These are phyloP conservation scores for Osedax frankpressi DNA, from an alignment of 2,888 invertebrate species.

Conservation along the genomic window DNA sequence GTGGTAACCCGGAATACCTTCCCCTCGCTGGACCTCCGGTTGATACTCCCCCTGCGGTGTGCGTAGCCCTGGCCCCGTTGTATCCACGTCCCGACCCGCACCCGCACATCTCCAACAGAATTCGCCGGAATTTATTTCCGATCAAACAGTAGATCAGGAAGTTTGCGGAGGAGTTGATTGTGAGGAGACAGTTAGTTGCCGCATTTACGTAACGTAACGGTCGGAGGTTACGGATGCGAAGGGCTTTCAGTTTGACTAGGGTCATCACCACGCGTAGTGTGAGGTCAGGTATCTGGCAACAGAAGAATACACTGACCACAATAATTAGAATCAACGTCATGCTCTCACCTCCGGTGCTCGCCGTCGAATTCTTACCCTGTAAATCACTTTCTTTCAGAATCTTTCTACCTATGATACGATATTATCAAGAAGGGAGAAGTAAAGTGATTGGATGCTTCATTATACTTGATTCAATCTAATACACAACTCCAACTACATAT, in stretches of 20 bases:
- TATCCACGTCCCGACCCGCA: neutral
- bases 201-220: slow-evolving; percentile 12
- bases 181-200: slow-evolving; percentile 19
- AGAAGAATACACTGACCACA: slow-evolving; percentile 26
- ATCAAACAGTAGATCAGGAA: slow-evolving; percentile 28
- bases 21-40: too few species aligned
- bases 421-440: too few species aligned
- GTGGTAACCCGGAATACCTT: too few species aligned
- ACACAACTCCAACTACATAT: too few species aligned
- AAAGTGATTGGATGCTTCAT: too few species aligned
- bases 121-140: slow-evolving; percentile 27
- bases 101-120: slow-evolving; percentile 23
- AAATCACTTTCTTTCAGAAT: neutral
- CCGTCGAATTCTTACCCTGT: neutral
- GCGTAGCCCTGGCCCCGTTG: too few species aligned
- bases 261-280: slow-evolving; percentile 19
- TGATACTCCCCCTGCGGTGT: too few species aligned
- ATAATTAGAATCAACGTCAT: slow-evolving; percentile 26
- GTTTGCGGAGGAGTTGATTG: slow-evolving; percentile 27
- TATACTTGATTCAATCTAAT: too few species aligned
- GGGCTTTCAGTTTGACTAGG: neutral
- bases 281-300: slow-evolving; percentile 26
- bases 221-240: neutral
- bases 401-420: too few species aligned
- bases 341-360: slow-evolving; percentile 22